Percentiles rank a stretch among this genome's conserved stretches.
Evolutionary conservation across 2,113 vertebrate species (phyloP).

Genomic region (Poeciliopsis prolifica): DNA sequence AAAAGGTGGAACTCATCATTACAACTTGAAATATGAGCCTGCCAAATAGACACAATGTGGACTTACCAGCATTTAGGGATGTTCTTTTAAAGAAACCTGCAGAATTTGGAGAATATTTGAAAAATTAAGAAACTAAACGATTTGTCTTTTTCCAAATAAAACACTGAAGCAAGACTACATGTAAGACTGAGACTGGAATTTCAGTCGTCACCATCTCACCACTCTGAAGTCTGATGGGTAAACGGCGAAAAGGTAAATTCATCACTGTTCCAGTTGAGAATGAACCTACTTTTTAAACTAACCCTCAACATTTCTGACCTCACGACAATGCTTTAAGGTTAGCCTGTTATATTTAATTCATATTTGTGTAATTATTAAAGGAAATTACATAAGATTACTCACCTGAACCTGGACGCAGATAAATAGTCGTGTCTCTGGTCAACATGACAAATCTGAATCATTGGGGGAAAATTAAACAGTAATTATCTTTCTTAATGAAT

Average conservation of each 20-base stretch:
- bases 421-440: too few relatives aligned
- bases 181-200: background rate
- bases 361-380: background rate
- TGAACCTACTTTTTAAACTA: background rate
- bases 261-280: slow-evolving; percentile 45
- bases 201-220: slow-evolving; percentile 16
- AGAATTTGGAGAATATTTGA: background rate
- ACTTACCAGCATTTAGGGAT: background rate
- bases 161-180: background rate
- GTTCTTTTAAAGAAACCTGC: background rate
- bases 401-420: background rate
- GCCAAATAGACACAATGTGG: too few relatives aligned
- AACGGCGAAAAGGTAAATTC: slow-evolving; percentile 35
- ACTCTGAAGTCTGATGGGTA: slow-evolving; percentile 13
- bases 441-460: background rate
- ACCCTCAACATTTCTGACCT: background rate
- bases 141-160: background rate
- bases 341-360: background rate
- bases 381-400: background rate
- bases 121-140: background rate
- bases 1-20: slow-evolving; percentile 65
- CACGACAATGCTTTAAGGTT: background rate
- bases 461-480: background rate
- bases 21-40: background rate
- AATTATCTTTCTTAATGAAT: background rate